Percentiles rank a stretch among this genome's conserved stretches.
Evolutionary conservation across 2,113 vertebrate species (phyloP).

Genomic region (Puma concolor): DNA sequence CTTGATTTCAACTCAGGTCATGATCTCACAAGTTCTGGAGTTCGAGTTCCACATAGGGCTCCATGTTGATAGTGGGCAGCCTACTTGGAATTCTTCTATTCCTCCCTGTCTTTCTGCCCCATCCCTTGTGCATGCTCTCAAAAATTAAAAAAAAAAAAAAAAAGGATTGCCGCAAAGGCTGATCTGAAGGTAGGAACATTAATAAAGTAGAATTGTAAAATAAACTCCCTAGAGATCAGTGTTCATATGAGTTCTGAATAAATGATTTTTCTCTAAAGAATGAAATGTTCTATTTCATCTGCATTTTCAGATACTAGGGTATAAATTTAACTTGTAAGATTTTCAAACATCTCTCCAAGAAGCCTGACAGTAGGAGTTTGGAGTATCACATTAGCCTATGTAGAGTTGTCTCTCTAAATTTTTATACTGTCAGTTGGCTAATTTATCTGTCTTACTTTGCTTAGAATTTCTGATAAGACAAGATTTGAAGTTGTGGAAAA

Average conservation of each 20-base stretch:
- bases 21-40: neutral
- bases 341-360: slow-evolving; percentile 1
- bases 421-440: neutral
- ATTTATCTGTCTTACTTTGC: neutral
- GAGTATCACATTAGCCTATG: neutral
- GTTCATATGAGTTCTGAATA: neutral
- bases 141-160: neutral
- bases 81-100: neutral
- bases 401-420: neutral
- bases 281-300: neutral
- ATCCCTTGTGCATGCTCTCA: neutral
- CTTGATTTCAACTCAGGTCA: neutral
- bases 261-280: slow-evolving; percentile 8
- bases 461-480: neutral
- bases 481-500: neutral
- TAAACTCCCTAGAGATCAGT: neutral
- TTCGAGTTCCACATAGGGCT: neutral
- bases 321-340: neutral
- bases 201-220: neutral
- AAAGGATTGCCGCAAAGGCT: neutral
- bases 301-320: neutral
- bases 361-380: neutral
- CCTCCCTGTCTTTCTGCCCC: neutral
- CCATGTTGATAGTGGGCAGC: neutral
- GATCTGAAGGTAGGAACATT: neutral